These are phyloP conservation scores for Drosophila parvula DNA, from an alignment of 1,140 invertebrate genomes.

Conservation along the genomic window DNA sequence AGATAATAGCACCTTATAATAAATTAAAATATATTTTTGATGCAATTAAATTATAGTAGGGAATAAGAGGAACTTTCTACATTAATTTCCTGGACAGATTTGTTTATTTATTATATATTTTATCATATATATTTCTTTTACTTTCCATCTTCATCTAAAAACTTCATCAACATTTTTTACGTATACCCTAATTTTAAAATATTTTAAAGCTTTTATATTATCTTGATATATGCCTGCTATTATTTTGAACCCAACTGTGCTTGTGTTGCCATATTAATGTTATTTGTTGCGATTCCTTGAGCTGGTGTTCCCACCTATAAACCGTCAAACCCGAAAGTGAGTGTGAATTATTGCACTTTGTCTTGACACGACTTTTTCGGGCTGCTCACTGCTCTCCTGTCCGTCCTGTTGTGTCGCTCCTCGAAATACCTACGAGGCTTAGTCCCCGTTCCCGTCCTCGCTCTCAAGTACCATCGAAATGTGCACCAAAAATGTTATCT, in stretches of 20 bases:
- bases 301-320: constrained; percentile 57
- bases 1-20: neutral
- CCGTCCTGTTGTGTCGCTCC: constrained; percentile 19
- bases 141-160: too few relatives aligned
- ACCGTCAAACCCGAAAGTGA: constrained; percentile 73
- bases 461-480: constrained; percentile 33
- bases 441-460: neutral
- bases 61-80: neutral
- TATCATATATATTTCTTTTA: too few relatives aligned
- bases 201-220: neutral
- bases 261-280: constrained; percentile 5
- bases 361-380: constrained; percentile 66
- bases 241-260: neutral
- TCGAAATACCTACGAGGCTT: constrained; percentile 15
- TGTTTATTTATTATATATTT: neutral
- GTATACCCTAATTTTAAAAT: neutral
- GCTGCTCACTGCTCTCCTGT: constrained; percentile 14
- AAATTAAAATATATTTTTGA: neutral
- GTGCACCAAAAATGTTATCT: constrained; percentile 66
- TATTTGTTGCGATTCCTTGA: constrained; percentile 9
- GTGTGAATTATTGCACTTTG: constrained; percentile 82
- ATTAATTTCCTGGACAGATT: neutral
- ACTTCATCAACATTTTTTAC: neutral
- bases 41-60: neutral
- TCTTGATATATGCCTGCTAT: neutral